A percentile compares a stretch with the other conserved stretches of the same genome.
These are phyloP conservation scores for Muscicapa striata DNA, from an alignment of 2,797 vertebrate species.

Conservation along the genomic window DNA sequence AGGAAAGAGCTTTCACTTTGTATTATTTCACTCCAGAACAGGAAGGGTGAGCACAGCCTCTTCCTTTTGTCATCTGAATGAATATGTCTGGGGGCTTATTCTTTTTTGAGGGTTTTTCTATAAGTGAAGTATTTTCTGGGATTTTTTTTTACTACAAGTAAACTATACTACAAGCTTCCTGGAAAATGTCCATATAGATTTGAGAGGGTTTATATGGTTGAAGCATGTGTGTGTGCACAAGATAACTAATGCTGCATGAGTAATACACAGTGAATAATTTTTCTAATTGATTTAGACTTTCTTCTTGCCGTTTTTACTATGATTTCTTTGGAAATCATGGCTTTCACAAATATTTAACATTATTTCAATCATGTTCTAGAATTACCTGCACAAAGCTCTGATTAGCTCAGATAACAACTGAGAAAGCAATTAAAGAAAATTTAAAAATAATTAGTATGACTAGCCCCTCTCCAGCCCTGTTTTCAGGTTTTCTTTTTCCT, in stretches of 20 bases:
- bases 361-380: neutral
- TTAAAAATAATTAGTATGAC: neutral
- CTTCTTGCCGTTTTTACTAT: neutral
- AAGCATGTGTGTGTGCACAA: neutral
- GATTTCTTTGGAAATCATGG: neutral
- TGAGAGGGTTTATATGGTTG: neutral
- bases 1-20: neutral
- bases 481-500: neutral
- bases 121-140: neutral
- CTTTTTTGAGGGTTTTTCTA: neutral
- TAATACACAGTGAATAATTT: neutral
- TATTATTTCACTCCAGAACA: neutral
- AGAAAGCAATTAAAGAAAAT: neutral
- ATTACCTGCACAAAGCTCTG: neutral
- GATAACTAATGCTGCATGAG: neutral
- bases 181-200: neutral
- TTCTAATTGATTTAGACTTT: slow-evolving; percentile 2
- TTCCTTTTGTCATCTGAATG: neutral
- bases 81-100: neutral
- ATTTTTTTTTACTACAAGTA: too few species aligned
- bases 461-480: neutral
- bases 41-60: neutral
- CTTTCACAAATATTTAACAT: neutral
- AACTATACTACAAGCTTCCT: neutral
- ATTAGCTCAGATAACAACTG: neutral